Conservation (phyloP, 2,113 vertebrate species). For the western clawed frog (Xenopus tropicalis) region DNA sequence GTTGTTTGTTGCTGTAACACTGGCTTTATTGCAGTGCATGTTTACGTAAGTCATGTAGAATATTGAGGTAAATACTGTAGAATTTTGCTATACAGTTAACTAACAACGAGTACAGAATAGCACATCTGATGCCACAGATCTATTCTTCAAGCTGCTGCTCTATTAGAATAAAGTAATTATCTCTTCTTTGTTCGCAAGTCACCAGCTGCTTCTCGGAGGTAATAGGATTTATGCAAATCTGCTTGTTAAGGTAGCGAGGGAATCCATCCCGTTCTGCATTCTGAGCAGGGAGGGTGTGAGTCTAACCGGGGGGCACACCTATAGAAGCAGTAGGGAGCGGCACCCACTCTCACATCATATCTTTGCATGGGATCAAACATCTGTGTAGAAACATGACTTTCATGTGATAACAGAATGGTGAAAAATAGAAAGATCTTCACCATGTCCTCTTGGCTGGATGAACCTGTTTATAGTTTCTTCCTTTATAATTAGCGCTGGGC, state of each 20-base stretch:
- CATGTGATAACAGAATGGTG: not conserved
- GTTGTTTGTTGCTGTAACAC: no score
- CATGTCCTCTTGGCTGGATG: not conserved
- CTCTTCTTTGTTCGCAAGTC: constrained; percentile 38
- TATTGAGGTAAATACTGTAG: constrained; percentile 10
- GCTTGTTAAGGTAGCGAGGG: constrained; percentile 41
- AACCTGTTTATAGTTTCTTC: not conserved
- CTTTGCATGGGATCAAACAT: constrained; percentile 18
- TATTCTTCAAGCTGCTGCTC: constrained; percentile 34
- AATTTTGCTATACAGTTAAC: constrained; percentile 14
- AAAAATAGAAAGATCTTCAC: not conserved
- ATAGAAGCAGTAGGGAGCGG: not conserved
- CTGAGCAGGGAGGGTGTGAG: constrained; percentile 27
- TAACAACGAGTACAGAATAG: constrained; percentile 35
- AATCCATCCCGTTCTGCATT: constrained; percentile 26
- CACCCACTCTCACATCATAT: constrained; percentile 7
- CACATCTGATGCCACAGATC: constrained; percentile 41
- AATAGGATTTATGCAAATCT: constrained; percentile 45
- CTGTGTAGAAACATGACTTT: constrained; percentile 24
- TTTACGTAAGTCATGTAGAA: no score
- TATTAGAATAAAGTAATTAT: constrained; percentile 47
- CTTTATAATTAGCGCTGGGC: not conserved
- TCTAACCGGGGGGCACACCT: constrained; percentile 29
- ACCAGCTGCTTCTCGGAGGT: constrained; percentile 45
- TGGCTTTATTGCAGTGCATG: no score